Evolutionary conservation across 2,888 invertebrate genomes (phyloP), one percentile per base, ranked within the genome.

Genomic region (Dioctria linearis): DNA sequence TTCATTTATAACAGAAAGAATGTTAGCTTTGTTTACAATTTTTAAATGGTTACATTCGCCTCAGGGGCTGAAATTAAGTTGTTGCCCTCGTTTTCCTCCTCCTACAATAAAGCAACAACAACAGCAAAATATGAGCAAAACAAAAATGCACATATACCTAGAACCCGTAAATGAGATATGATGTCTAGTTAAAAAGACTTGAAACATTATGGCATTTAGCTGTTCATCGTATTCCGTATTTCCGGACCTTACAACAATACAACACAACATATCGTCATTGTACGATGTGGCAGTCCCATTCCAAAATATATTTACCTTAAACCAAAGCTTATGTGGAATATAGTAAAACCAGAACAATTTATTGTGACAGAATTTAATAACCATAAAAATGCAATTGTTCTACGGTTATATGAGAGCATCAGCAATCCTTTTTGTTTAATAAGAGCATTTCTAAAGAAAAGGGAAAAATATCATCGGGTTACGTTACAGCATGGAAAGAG

Each of bases 1-100:
- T 9, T 46, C 25, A n/a, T 39, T 37, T 11, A 5, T 13, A 6
- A n/a, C 8, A 37, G 43, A 46, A 46, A 76, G 63, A 49, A 13
- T 43, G 59, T 59, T 49, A 78, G 63, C 66, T 63, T 66, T 78
- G 66, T 78, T 78, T 66, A 78, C 78, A 49, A 66, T 78, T 76
- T 25, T 78, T 78, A 54, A 78, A 78, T 78, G 78, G 78, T 66
- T 78, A 42, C 78, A 66, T 66, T 54, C n/a, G 78, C 78, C 78
- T 11, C 13, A 25, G 25, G 66, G 66, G 66, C 25, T 65, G 65
- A 78, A 78, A 78, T 78, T 78, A 78, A 78, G 78, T 78, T 78
- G 66, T 78, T 78, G 78, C 66, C 66, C 78, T 78, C 78, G 78
- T 78, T 78, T 78, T 73, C 42, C 42, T 40, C 54, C 9, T 54